Base-by-base conservation (phyloP, 2,888 invertebrate species). In the Cosmia pyralina region DNA sequence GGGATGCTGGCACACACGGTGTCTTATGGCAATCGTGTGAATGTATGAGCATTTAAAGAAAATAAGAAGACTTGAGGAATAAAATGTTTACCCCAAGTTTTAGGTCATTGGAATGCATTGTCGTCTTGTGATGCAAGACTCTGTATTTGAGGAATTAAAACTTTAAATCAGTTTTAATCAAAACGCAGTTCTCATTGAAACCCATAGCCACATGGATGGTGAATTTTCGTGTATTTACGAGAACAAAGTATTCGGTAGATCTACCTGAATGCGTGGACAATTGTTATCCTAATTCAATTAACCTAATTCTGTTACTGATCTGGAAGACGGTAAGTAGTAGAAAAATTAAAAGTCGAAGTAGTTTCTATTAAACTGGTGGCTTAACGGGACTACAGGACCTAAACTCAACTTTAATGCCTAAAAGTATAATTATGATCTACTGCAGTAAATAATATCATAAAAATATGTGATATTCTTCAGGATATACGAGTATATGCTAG, bases 1-100 rank as follows among this genome's bases (percentile, higher is more conserved):
- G 68, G 63, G 77, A 83, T 77, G 77, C 72, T 80, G 77, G 75
- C 62, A 62, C 65, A 78, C 58, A 69, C 75, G 70, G 59, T 75
- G 83, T 82, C 83, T 80, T 82, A 68, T 46, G 71, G 53, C 10
- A 17, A 44, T 65, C 58, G 13, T 41, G 50, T 64, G 17, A 75
- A 64, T 73, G 59, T 58, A 34, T 55, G 65, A 46, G 50, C 64
- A 59, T 72, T 66, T 67, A 34, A 60, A 69, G 22, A 55, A 34
- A 76, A 52, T 38, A 52, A 52, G 19, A 50, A 28, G 6, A 28
- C 28, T 10, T 19, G 38, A 19, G 19, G 46, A 34, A 44, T 17
- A 52, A 13, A 34, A 46, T 19, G 15, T 65, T 22, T 34, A 5
- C 6, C 10, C 1, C 11, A 66, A 44, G 15, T 50, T n/a, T n/a